Evolutionary conservation across 2,797 vertebrate genomes (phyloP).

Genomic region (Anguilla megastoma): DNA sequence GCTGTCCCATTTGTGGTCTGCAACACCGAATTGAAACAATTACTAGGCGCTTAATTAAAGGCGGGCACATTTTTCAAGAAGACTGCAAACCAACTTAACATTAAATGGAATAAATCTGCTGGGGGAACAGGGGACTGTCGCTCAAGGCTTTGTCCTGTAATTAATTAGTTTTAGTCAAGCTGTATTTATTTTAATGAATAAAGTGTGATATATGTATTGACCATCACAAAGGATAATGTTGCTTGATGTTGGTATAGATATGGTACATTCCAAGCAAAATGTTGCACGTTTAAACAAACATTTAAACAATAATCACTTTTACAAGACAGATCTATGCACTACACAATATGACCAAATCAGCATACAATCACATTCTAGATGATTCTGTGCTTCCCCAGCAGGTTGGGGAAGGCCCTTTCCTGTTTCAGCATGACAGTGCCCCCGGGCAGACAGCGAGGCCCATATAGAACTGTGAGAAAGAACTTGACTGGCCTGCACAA

Average conservation of each 20-base stretch:
- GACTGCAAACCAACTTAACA: background rate
- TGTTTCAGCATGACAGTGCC: no score
- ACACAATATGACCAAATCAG: background rate
- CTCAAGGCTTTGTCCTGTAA: background rate
- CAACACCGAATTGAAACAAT: conserved; percentile 31
- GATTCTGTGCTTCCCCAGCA: no score
- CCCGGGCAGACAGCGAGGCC: no score
- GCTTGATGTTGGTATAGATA: background rate
- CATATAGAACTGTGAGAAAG: no score
- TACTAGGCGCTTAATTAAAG: background rate
- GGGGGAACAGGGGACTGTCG: background rate
- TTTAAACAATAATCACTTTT: background rate
- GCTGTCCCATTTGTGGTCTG: conserved; percentile 56
- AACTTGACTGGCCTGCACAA: no score
- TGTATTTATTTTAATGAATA: background rate
- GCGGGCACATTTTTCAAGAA: background rate
- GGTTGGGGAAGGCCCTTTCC: no score
- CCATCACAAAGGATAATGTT: background rate
- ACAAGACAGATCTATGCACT: background rate
- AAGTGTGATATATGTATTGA: background rate
- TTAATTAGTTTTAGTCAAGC: background rate
- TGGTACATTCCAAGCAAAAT: background rate
- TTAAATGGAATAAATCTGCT: background rate
- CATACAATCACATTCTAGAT: no score
- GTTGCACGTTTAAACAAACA: background rate